These are phyloP conservation scores for Xerus inauris DNA, from an alignment of 2,113 vertebrate species.

Conservation along the genomic window DNA sequence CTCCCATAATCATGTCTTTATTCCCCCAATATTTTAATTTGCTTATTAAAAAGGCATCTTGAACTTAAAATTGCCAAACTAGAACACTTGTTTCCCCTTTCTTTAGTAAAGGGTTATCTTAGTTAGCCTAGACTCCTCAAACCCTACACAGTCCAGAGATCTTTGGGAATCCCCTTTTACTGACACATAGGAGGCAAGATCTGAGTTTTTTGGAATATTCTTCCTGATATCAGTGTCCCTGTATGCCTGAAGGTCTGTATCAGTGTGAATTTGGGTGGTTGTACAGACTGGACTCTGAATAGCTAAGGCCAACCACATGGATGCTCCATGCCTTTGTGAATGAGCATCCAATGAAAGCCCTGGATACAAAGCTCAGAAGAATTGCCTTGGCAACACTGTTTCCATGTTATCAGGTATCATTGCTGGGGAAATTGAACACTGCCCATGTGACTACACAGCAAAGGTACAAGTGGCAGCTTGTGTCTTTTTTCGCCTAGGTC, in stretches of 20 bases:
- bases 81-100: background rate
- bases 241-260: background rate
- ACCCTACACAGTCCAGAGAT: background rate
- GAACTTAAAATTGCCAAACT: background rate
- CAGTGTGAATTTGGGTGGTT: background rate
- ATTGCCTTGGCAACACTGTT: background rate
- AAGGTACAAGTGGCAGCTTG: background rate
- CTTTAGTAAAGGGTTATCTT: background rate
- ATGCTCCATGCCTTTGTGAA: background rate
- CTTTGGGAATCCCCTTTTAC: background rate
- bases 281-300: background rate
- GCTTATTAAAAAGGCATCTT: background rate
- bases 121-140: background rate
- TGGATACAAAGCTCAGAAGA: background rate
- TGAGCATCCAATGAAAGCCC: background rate
- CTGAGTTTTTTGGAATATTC: background rate
- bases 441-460: background rate
- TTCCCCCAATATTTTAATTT: background rate
- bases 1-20: background rate
- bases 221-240: background rate
- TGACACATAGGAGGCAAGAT: background rate
- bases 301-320: background rate
- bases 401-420: background rate
- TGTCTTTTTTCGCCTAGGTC: background rate
- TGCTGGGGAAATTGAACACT: background rate